phyloP scores from a whole-genome alignment of 2,113 vertebrate genomes.

The Ia io region DNA sequence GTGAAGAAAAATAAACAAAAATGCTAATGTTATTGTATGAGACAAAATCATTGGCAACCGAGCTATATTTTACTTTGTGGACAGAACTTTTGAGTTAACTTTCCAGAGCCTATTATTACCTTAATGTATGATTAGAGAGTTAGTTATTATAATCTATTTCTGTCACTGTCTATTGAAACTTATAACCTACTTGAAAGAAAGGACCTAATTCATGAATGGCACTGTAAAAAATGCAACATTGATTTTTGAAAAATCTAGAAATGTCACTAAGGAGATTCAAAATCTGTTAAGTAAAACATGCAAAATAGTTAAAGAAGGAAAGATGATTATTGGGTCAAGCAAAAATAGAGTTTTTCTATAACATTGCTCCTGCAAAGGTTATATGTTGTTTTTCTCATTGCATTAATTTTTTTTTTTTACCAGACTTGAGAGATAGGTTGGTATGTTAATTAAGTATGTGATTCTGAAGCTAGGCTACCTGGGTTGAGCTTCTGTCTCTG shows the following conservation, averaged over 20 bases:
- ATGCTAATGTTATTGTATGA: not conserved
- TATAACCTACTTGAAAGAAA: not conserved
- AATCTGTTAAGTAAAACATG: conserved; percentile 31
- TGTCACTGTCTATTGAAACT: not conserved
- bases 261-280: not conserved
- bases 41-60: conserved; percentile 3
- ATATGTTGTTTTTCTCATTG: not conserved
- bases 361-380: not conserved
- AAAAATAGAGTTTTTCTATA: not conserved
- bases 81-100: conserved; percentile 25
- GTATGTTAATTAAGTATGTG: not conserved
- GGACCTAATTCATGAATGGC: not conserved
- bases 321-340: not conserved
- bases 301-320: not conserved
- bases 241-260: not conserved
- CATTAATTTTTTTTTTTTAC: not conserved
- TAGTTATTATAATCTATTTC: conserved; percentile 8
- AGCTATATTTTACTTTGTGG: conserved; percentile 17
- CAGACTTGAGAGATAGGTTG: not conserved
- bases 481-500: not conserved
- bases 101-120: conserved; percentile 1
- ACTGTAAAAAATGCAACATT: not conserved
- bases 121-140: not conserved
- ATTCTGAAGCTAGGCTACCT: not conserved
- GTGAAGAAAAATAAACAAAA: not conserved